Conservation (phyloP, 2,888 invertebrate genomes). For the Gymnosoma rotundatum region DNA sequence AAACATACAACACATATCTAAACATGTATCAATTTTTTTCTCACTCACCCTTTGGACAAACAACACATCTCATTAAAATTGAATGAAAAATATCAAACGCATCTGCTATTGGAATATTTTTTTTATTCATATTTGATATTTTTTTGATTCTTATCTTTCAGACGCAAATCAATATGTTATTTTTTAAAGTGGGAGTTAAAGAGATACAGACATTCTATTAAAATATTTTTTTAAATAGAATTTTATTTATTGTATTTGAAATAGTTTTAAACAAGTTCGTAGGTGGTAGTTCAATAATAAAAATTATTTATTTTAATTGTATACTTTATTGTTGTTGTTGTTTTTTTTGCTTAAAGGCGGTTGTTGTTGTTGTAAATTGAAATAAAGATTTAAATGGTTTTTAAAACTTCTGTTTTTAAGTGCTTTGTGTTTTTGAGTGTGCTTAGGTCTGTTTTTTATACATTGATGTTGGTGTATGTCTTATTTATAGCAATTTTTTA, state of each 20-base stretch:
- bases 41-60: background rate
- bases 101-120: slow-evolving; percentile 12
- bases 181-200: slow-evolving; percentile 31
- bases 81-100: slow-evolving; percentile 37
- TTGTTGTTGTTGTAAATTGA: too few relatives aligned
- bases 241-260: slow-evolving; percentile 10
- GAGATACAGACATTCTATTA: slow-evolving; percentile 28
- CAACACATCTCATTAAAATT: slow-evolving; percentile 26
- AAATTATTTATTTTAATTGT: too few relatives aligned
- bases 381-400: too few relatives aligned
- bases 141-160: slow-evolving; percentile 12
- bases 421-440: too few relatives aligned
- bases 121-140: background rate
- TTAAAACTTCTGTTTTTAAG: too few relatives aligned
- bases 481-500: too few relatives aligned
- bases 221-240: slow-evolving; percentile 5
- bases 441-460: too few relatives aligned
- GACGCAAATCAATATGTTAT: slow-evolving; percentile 32
- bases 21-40: slow-evolving; percentile 12
- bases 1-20: background rate
- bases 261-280: slow-evolving; percentile 6
- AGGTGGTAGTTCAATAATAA: slow-evolving; percentile 11
- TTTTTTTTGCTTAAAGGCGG: too few relatives aligned
- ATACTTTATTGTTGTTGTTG: too few relatives aligned
- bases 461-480: too few relatives aligned